These are phyloP conservation scores for Crypturellus tataupa DNA, from an alignment of 2,797 vertebrate species.

Conservation along the genomic window DNA sequence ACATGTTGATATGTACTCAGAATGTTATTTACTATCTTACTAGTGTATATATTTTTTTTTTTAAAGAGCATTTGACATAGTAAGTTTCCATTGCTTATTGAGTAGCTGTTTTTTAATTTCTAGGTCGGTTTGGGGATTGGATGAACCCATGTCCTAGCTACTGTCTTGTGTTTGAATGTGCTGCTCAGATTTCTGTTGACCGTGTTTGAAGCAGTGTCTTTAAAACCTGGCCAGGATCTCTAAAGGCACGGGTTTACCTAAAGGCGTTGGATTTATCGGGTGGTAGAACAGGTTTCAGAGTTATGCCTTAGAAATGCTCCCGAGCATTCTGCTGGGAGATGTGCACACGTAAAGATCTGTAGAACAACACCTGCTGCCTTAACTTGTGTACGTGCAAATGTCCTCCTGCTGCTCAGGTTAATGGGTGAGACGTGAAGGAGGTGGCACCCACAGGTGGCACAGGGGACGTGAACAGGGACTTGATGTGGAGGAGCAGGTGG, in stretches of 20 bases:
- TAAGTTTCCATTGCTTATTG: neutral
- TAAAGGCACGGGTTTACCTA: no score
- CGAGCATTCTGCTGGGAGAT: neutral
- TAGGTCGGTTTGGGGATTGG: neutral
- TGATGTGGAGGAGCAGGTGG: neutral
- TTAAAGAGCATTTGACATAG: fast-evolving
- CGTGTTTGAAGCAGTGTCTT: neutral
- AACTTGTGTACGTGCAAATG: neutral
- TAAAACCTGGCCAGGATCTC: neutral
- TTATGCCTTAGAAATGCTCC: neutral
- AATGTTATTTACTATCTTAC: neutral
- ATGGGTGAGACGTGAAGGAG: fast-evolving
- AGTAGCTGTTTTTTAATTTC: neutral
- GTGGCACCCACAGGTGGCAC: neutral
- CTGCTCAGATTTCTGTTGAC: neutral
- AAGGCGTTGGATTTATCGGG: neutral
- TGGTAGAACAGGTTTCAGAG: neutral
- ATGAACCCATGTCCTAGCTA: fast-evolving
- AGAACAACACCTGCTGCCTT: neutral
- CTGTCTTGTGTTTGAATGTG: fast-evolving
- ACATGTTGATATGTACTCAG: neutral
- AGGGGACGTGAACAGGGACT: fast-evolving
- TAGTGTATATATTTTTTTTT: no score
- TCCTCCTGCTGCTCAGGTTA: fast-evolving
- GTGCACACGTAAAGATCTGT: neutral